A percentile compares a stretch with the other conserved stretches of the same genome.
Conservation (phyloP, 2,888 invertebrate genomes). For the Meloe dianella region DNA sequence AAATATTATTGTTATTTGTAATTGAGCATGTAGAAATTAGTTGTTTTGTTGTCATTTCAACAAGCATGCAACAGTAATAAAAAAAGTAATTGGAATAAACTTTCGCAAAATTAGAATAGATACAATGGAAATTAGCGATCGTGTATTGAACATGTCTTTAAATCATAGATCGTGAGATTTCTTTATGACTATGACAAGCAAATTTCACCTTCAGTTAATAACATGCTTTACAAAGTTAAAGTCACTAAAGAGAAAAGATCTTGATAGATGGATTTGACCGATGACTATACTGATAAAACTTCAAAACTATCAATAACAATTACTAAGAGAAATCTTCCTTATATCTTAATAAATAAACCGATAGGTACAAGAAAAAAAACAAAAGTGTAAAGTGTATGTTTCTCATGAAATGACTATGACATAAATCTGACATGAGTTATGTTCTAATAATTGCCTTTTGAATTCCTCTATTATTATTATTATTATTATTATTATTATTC, state of each 20-base stretch:
- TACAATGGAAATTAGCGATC: not conserved
- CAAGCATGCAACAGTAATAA: not conserved
- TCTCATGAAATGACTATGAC: not conserved
- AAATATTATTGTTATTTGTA: not conserved
- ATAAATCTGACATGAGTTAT: constrained; percentile 10
- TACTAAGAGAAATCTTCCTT: constrained; percentile 6
- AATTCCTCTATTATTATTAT: not conserved
- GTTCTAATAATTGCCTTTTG: constrained; percentile 8
- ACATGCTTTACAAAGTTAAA: constrained; percentile 2
- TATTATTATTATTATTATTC: not conserved
- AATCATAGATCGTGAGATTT: not conserved
- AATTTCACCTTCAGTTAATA: constrained; percentile 8
- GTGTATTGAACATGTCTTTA: not conserved
- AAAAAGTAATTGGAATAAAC: not conserved
- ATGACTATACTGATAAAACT: constrained; percentile 11
- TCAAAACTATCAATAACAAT: constrained; percentile 12
- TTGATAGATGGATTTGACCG: constrained; percentile 12
- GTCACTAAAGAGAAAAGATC: not conserved
- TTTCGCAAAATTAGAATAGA: not conserved
- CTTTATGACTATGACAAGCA: constrained; percentile 10
- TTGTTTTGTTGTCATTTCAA: constrained; percentile 9
- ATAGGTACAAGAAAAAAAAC: not conserved
- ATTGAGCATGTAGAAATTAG: not conserved
- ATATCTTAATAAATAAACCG: constrained; percentile 6
- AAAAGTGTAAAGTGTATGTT: constrained; percentile 6